Base-by-base conservation (phyloP, 2,888 invertebrate genomes). In the Acleris literana region DNA sequence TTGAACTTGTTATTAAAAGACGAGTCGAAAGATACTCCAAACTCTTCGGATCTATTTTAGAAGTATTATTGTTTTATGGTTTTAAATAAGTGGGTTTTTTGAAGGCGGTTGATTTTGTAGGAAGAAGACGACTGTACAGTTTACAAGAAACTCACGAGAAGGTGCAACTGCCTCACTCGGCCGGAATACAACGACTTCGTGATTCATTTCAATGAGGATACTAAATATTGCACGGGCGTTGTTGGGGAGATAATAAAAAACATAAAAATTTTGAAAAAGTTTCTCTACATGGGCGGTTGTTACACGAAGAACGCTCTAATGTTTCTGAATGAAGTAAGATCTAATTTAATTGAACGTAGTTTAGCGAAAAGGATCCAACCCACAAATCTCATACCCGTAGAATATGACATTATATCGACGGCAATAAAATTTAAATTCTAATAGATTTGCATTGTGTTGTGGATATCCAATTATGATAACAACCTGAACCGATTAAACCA, bases 181-280 rank as follows among this genome's bases (percentile, higher is more conserved):
- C 66, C 71, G 3, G 76, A 83, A 61, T 91, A 86, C 64, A 92
- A 91, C 57, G 90, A 92, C 71, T 86, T 92, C 29, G 74, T 88
- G 0, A 88, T 92, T 69, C 87, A 88, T 70, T 92, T 92, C 65
- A 91, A 90, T 68, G 91, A 90, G 69, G 76, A 84, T 11, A 82
- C 82, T 0, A 87, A 84, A 63, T 87, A 83, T 68, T 77, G 77
- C 39, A 88, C 87, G 1, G 88, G 73, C 64, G 77, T 75, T n/a
- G 68, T 79, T 25, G 91, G 91, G 3, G 89, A 91, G 76, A 79
- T 92, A 33, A 88, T 92, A 63, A 91, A 92, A 73, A 92, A 92
- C 71, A 74, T 90, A 74, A 79, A 83, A 1, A 88, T 89, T 63
- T 59, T 92, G 5, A 91, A 90, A 73, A 90, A 85, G 76, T 91